These are phyloP conservation scores for Melanerpes aurifrons DNA, from an alignment of 2,113 vertebrate species.

Conservation along the genomic window DNA sequence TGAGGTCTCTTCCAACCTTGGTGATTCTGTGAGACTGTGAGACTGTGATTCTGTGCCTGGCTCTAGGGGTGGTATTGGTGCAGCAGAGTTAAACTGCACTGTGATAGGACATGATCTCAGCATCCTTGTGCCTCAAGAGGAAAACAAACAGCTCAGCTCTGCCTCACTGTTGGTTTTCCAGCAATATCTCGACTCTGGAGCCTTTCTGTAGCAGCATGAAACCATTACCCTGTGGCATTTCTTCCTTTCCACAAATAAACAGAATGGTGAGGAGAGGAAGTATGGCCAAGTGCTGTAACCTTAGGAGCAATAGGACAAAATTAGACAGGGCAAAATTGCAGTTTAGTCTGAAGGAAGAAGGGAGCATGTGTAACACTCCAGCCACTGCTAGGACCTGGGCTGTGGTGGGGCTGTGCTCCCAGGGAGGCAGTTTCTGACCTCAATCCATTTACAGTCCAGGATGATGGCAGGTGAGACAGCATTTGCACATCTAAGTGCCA, in stretches of 20 bases:
- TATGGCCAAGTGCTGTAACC: not conserved
- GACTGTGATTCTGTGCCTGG: too few relatives aligned
- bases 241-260: constrained; percentile 27
- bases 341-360: not conserved
- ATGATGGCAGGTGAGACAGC: not conserved
- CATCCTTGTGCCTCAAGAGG: not conserved
- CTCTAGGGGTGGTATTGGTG: not conserved
- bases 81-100: not conserved
- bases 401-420: not conserved
- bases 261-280: not conserved
- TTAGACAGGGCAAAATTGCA: not conserved
- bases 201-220: not conserved
- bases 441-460: not conserved
- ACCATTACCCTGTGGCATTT: not conserved
- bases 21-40: too few relatives aligned
- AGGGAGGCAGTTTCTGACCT: not conserved
- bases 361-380: not conserved
- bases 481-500: too few relatives aligned
- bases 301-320: not conserved
- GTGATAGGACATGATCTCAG: not conserved
- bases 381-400: not conserved
- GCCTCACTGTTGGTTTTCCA: constrained; percentile 8
- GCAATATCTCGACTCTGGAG: not conserved
- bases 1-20: too few relatives aligned
- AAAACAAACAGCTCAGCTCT: not conserved